These are phyloP conservation scores for Girardia tigrina DNA, from an alignment of 2,888 invertebrate species.

Conservation along the genomic window DNA sequence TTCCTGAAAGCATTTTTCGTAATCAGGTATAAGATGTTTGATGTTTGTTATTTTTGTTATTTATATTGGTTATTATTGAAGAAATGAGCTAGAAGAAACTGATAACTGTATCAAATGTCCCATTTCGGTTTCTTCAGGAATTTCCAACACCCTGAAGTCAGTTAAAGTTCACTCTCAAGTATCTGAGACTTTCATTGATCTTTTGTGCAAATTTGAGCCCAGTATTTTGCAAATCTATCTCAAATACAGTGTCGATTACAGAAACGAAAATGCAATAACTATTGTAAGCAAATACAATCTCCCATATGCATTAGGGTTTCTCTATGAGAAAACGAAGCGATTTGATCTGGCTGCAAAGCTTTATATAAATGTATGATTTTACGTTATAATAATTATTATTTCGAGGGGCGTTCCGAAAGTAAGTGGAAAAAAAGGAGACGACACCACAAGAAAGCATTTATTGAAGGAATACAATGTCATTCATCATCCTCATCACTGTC, in stretches of 20 bases:
- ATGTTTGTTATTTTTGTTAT: not conserved
- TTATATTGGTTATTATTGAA: not conserved
- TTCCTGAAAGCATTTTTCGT: not conserved
- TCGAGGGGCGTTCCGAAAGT: too few relatives aligned
- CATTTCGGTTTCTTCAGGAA: not conserved
- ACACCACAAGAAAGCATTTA: too few relatives aligned
- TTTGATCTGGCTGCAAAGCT: not conserved
- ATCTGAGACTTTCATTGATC: not conserved
- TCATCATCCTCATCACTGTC: too few relatives aligned
- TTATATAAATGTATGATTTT: not conserved
- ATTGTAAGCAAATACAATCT: not conserved
- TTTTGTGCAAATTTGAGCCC: not conserved
- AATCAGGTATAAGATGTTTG: not conserved
- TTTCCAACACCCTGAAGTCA: not conserved
- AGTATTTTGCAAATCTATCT: not conserved
- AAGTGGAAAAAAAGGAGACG: too few relatives aligned
- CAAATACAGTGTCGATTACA: not conserved
- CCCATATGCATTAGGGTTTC: not conserved
- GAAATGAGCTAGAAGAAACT: not conserved
- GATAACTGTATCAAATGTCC: not conserved
- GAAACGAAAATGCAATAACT: not conserved
- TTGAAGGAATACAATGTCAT: too few relatives aligned
- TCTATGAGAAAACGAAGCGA: conserved; percentile 14
- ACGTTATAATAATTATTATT: not conserved
- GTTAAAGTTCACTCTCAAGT: not conserved